Percentiles rank a stretch among this genome's conserved stretches.
phyloP scores from a whole-genome alignment of 2,113 vertebrate species.

The Cricetomys ansorgei region DNA sequence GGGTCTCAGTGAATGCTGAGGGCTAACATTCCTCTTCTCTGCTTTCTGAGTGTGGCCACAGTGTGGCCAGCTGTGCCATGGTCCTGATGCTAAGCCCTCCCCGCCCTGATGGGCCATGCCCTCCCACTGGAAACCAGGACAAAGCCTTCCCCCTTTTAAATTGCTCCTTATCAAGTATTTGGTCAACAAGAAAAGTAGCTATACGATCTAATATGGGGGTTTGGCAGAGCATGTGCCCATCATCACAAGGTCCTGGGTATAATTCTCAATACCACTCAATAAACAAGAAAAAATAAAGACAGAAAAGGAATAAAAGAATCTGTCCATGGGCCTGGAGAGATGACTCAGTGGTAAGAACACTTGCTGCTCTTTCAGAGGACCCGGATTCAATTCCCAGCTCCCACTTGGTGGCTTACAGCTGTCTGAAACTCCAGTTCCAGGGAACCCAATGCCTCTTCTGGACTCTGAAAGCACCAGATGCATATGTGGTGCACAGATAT shows the following conservation, averaged over 20 bases:
- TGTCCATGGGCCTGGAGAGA: background rate
- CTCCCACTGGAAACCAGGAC: background rate
- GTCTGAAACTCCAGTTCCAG: background rate
- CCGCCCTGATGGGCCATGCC: background rate
- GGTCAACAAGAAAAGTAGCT: background rate
- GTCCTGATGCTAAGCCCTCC: background rate
- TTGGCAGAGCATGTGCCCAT: background rate
- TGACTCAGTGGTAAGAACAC: background rate
- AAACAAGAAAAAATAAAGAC: background rate
- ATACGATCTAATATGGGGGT: background rate
- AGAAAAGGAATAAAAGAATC: background rate
- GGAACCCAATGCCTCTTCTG: background rate
- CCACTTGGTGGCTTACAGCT: too few relatives aligned
- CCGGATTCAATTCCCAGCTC: background rate
- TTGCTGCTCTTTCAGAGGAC: background rate
- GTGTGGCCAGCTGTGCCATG: background rate
- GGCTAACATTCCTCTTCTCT: background rate
- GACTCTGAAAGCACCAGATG: background rate
- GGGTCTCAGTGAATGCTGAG: background rate
- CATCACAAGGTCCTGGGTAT: too few relatives aligned
- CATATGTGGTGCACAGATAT: background rate
- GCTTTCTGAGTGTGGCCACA: background rate
- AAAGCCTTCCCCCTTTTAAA: background rate
- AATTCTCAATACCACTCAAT: background rate
- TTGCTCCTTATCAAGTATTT: background rate